Evolutionary conservation across 1,140 invertebrate genomes (phyloP).

Genomic region (Bacillus rossius): DNA sequence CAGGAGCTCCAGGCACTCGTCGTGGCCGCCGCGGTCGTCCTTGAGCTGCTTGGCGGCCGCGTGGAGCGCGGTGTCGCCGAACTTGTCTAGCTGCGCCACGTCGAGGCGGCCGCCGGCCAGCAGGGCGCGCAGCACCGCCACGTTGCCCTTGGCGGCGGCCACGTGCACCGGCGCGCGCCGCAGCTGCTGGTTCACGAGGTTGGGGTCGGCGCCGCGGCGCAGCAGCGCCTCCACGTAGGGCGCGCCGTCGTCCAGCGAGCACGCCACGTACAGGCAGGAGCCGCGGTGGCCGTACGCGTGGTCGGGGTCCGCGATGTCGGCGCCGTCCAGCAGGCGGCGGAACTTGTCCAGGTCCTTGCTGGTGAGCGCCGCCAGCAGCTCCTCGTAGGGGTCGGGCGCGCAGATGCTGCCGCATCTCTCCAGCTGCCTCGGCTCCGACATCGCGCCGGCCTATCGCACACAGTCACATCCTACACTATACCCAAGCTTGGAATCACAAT

Average conservation of each 20-base stretch:
- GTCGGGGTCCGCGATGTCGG: no score
- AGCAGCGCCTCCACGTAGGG: not conserved
- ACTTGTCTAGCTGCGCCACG: not conserved
- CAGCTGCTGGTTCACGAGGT: not conserved
- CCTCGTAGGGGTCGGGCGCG: no score
- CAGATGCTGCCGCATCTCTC: no score
- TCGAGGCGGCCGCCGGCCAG: not conserved
- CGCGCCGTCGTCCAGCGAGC: not conserved
- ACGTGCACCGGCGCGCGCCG: not conserved
- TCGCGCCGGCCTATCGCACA: no score
- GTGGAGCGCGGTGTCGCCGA: not conserved
- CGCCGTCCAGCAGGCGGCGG: no score
- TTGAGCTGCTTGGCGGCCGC: not conserved
- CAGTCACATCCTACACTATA: no score
- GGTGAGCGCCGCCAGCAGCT: no score
- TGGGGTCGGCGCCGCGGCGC: slow-evolving; percentile 1
- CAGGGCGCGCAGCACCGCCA: not conserved
- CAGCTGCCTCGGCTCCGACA: no score
- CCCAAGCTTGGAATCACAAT: no score
- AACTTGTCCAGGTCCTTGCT: no score
- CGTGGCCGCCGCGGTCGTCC: not conserved
- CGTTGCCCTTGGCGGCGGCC: not conserved
- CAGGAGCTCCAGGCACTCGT: not conserved
- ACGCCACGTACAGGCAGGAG: not conserved
- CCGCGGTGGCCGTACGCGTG: not conserved